phyloP scores from a whole-genome alignment of 2,797 vertebrate genomes.

The Enteromius fasciolatus region DNA sequence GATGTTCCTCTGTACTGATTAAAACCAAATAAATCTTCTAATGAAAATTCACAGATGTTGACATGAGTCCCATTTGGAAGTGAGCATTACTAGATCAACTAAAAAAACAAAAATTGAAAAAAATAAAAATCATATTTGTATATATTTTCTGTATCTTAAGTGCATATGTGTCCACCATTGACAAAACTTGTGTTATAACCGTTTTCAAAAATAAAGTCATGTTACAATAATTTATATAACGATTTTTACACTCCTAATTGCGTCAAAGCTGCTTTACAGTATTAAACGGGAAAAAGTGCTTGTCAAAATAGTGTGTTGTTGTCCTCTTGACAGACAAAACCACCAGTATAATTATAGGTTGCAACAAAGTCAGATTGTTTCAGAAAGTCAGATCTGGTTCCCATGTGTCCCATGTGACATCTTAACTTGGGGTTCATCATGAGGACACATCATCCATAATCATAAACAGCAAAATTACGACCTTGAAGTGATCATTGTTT shows the following conservation, averaged over 20 bases:
- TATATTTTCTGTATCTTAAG: neutral
- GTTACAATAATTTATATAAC: no score
- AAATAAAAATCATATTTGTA: no score
- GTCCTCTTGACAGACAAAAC: no score
- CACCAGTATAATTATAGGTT: neutral
- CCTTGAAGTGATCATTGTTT: neutral
- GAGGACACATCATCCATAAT: neutral
- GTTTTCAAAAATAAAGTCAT: neutral
- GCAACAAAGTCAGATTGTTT: neutral
- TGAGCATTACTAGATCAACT: neutral
- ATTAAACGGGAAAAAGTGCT: no score
- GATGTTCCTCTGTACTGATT: neutral
- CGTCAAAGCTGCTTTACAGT: no score
- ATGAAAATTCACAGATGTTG: neutral
- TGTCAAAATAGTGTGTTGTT: no score
- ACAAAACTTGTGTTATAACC: neutral
- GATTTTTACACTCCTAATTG: no score
- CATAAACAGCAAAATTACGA: neutral
- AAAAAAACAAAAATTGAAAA: neutral
- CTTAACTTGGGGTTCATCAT: neutral
- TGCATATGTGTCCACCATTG: neutral
- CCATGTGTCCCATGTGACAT: neutral
- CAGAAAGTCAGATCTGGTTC: neutral
- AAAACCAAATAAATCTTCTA: neutral
- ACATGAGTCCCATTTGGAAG: neutral